Conservation (phyloP, 2,113 vertebrate genomes). For the Harpagus bidentatus region DNA sequence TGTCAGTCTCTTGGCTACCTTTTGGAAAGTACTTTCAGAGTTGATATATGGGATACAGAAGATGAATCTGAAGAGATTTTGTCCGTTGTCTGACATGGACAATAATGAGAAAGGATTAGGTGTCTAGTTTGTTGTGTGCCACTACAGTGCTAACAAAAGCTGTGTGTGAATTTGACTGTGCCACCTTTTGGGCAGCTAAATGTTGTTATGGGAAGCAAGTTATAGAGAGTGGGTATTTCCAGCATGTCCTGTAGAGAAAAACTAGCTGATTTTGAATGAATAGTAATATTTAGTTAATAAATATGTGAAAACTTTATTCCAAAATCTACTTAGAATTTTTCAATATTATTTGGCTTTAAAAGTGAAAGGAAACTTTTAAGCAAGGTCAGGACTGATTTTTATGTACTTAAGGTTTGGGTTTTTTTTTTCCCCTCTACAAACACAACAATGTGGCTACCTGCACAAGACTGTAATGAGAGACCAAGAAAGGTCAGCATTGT, state of each 20-base stretch:
- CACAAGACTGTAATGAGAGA: not conserved
- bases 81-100: not conserved
- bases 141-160: not conserved
- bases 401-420: not conserved
- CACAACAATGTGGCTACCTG: not conserved
- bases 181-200: not conserved
- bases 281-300: not conserved
- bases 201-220: not conserved
- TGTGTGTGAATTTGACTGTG: not conserved
- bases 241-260: not conserved
- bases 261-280: not conserved
- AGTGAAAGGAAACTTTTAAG: not conserved
- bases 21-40: not conserved
- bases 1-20: not conserved
- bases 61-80: not conserved
- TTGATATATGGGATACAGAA: no score
- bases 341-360: not conserved
- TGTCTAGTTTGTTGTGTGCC: not conserved
- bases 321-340: not conserved
- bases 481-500: no score
- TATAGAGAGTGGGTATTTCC: no score
- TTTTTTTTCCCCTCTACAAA: not conserved
- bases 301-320: not conserved
- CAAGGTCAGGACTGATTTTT: not conserved
- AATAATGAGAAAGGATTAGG: not conserved